Percentiles rank a stretch among this genome's conserved stretches.
Conservation (phyloP, 2,888 invertebrate species). For the Colletes collaris region DNA sequence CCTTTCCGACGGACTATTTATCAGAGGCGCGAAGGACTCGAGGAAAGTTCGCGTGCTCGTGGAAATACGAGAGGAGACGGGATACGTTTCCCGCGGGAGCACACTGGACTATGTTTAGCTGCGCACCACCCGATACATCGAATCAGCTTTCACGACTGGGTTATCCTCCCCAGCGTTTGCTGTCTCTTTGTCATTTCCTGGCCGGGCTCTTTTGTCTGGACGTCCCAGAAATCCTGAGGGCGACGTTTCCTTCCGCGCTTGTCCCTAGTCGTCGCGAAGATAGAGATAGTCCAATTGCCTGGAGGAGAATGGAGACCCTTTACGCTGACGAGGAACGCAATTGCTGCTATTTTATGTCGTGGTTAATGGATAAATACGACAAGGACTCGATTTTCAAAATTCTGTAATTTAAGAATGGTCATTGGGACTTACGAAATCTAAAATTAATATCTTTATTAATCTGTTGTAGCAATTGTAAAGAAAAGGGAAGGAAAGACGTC, state of each 20-base stretch:
- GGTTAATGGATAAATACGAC: background rate
- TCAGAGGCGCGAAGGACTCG: slow-evolving; percentile 49
- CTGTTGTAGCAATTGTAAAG: no score
- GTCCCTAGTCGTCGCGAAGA: slow-evolving; percentile 9
- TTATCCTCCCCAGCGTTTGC: slow-evolving; percentile 60
- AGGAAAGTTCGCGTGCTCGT: slow-evolving; percentile 46
- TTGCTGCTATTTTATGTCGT: background rate
- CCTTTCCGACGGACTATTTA: slow-evolving; percentile 53
- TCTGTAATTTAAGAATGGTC: no score
- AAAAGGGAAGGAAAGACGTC: no score
- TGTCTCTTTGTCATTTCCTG: slow-evolving; percentile 60
- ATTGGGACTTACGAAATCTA: no score
- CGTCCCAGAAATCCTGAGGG: slow-evolving; percentile 15
- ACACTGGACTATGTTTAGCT: slow-evolving; percentile 29
- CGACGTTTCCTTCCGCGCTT: slow-evolving; percentile 25
- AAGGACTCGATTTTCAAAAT: no score
- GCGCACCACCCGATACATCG: slow-evolving; percentile 50
- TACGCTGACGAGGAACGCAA: background rate
- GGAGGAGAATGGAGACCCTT: background rate
- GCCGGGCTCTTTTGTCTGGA: slow-evolving; percentile 43
- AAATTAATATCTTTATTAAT: no score
- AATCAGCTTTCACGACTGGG: slow-evolving; percentile 58
- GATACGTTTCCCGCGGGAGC: slow-evolving; percentile 51
- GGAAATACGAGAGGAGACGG: slow-evolving; percentile 50
- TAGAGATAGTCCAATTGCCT: slow-evolving; percentile 33